Percentiles rank a stretch among this genome's conserved stretches.
phyloP scores from a whole-genome alignment of 2,113 vertebrate species.

The Rhabdornis inornatus region DNA sequence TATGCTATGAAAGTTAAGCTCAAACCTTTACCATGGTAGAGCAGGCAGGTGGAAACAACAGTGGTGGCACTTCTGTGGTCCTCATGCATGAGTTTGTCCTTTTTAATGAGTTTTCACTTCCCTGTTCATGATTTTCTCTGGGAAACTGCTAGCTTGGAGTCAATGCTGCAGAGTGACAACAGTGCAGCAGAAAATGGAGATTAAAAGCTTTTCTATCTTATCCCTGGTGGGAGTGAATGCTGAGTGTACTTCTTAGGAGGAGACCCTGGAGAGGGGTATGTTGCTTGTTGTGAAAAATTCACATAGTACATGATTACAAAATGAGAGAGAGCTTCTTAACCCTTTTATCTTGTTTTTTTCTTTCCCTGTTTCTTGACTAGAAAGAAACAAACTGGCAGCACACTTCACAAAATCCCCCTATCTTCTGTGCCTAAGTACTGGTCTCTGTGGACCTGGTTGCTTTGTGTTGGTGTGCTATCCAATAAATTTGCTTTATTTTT shows the following conservation, averaged over 20 bases:
- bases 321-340: not conserved
- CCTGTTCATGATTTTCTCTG: not conserved
- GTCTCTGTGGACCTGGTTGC: not conserved
- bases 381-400: not conserved
- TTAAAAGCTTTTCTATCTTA: not conserved
- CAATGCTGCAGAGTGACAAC: not conserved
- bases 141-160: not conserved
- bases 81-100: not conserved
- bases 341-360: not conserved
- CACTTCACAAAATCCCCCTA: not conserved
- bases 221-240: not conserved
- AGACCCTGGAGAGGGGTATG: not conserved
- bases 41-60: rapidly evolving
- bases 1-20: not conserved
- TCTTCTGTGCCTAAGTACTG: not conserved
- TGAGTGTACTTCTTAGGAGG: not conserved
- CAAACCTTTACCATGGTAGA: not conserved
- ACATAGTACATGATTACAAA: not conserved
- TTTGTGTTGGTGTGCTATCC: not conserved
- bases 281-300: not conserved
- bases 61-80: not conserved
- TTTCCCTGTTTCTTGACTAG: not conserved
- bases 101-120: not conserved
- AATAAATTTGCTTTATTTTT: not conserved
- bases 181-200: not conserved